phyloP scores from a whole-genome alignment of 2,888 invertebrate genomes.

The Zygaena filipendulae region DNA sequence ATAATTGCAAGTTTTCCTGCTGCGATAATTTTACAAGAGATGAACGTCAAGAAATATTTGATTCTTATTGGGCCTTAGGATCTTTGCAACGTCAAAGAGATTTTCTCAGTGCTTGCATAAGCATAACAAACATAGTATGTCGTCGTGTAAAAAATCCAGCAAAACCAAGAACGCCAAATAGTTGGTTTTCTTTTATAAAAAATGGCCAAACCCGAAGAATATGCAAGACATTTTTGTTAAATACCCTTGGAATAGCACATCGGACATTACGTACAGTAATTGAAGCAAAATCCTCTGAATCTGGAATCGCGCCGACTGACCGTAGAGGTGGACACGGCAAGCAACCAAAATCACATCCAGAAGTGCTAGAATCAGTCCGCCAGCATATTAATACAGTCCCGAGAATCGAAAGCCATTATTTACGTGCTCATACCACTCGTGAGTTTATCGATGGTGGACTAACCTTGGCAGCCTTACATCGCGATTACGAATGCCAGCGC shows the following conservation, averaged over 20 bases:
- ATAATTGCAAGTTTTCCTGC: conserved; percentile 7
- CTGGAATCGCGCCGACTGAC: conserved; percentile 6
- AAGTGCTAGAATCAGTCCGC: conserved; percentile 9
- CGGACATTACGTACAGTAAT: conserved; percentile 5
- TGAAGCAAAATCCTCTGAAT: conserved; percentile 5
- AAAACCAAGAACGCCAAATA: conserved; percentile 11
- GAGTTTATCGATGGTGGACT: conserved; percentile 15
- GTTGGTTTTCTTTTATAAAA: conserved; percentile 11
- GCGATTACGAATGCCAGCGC: conserved; percentile 9
- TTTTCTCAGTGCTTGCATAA: conserved; percentile 12
- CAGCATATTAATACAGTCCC: conserved; percentile 15
- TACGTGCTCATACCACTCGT: conserved; percentile 10
- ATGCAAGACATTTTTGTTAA: conserved; percentile 16
- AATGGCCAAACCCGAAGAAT: conserved; percentile 12
- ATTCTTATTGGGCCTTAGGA: conserved; percentile 11
- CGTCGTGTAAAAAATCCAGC: conserved; percentile 10
- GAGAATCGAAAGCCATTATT: conserved; percentile 14
- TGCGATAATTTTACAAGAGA: conserved; percentile 9
- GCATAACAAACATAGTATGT: conserved; percentile 7
- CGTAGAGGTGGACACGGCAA: conserved; percentile 11
- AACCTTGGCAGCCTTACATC: conserved; percentile 12
- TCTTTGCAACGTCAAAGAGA: conserved; percentile 15
- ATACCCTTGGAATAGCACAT: conserved; percentile 13
- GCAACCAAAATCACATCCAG: conserved; percentile 7
- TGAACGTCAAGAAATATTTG: conserved; percentile 12